These are phyloP conservation scores for Sanderia malayensis DNA, from an alignment of 30 jellyfish, hydroid and myxozoan species.

Conservation along the genomic window DNA sequence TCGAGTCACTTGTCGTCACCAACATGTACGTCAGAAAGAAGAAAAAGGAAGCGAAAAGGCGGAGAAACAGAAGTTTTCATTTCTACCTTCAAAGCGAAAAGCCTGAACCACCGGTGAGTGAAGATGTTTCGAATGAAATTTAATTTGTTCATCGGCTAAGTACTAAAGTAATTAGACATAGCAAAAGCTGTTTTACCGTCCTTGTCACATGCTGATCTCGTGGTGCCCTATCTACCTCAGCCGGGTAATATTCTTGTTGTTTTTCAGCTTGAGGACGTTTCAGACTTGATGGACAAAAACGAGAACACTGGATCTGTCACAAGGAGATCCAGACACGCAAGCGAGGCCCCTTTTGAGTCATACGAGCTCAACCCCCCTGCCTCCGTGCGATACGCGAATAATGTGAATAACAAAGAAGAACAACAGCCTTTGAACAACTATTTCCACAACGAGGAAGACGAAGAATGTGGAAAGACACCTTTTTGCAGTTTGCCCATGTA, in stretches of 20 bases:
- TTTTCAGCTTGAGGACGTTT: not conserved
- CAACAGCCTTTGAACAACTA: not conserved
- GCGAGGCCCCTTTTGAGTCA: not conserved
- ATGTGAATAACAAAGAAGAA: not conserved
- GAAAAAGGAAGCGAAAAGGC: not conserved
- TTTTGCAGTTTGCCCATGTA: not conserved
- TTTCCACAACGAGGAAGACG: too few relatives aligned
- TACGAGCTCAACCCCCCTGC: not conserved
- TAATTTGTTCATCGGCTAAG: too few relatives aligned
- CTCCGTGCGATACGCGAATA: not conserved
- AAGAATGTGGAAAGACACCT: not conserved
- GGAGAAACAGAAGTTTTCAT: too few relatives aligned
- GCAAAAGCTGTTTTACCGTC: too few relatives aligned
- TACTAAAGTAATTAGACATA: too few relatives aligned
- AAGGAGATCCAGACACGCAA: not conserved
- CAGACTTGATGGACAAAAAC: not conserved
- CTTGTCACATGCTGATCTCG: too few relatives aligned
- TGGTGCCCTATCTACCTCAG: too few relatives aligned
- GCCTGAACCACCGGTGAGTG: too few relatives aligned
- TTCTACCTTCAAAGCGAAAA: too few relatives aligned
- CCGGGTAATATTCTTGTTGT: not conserved
- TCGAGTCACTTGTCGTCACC: constrained; percentile 41
- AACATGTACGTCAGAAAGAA: constrained; percentile 13
- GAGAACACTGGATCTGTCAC: not conserved
- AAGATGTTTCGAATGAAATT: too few relatives aligned